Percentiles rank a stretch among this genome's conserved stretches.
Conservation (phyloP, 1,140 invertebrate species). For the Eciton burchellii region DNA sequence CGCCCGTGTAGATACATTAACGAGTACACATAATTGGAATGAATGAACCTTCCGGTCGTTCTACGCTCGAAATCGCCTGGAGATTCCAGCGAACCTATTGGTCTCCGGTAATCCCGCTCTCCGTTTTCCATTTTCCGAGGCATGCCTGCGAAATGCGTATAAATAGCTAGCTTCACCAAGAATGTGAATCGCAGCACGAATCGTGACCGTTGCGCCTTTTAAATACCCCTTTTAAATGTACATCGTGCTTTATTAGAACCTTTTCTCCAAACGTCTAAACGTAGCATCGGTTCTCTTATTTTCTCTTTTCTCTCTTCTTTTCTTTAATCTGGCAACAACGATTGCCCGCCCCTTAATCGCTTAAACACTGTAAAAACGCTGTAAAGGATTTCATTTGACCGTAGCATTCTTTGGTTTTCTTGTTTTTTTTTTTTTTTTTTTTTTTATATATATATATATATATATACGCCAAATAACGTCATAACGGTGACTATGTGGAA, state of each 20-base stretch:
- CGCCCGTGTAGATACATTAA: constrained; percentile 61
- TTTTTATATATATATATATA: background rate
- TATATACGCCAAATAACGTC: background rate
- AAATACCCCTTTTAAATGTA: too few relatives aligned
- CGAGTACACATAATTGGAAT: constrained; percentile 69
- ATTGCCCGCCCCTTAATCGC: background rate
- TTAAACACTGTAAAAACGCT: background rate
- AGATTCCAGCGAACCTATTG: constrained; percentile 73
- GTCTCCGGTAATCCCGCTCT: constrained; percentile 41
- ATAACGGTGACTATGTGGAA: background rate
- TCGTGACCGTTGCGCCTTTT: background rate
- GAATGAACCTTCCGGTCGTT: constrained; percentile 50
- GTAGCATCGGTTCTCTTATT: background rate
- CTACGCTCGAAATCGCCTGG: constrained; percentile 53
- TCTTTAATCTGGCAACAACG: too few relatives aligned
- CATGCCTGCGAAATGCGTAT: constrained; percentile 29
- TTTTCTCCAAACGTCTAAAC: background rate
- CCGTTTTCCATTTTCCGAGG: background rate
- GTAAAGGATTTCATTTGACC: background rate
- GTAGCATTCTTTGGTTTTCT: background rate
- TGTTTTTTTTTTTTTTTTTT: background rate
- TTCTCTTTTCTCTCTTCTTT: too few relatives aligned
- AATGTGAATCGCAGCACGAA: background rate
- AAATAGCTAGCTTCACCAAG: constrained; percentile 16
- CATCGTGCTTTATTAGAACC: background rate